Evolutionary conservation across 2,888 invertebrate genomes (phyloP).

Genomic region (Frankliniella intonsa): DNA sequence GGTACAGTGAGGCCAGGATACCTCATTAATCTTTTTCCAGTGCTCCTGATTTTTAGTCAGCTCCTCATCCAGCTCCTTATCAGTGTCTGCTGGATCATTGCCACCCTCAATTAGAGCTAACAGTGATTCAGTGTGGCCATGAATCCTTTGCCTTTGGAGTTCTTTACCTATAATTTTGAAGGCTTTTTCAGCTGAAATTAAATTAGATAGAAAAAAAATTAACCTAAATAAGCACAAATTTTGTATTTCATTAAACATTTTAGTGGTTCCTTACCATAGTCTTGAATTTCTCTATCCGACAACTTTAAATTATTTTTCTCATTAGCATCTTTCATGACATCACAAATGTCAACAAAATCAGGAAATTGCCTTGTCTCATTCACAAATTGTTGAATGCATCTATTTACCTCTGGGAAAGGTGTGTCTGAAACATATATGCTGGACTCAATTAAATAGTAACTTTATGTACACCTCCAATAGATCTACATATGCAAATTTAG

Average conservation of each 20-base stretch:
- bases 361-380: constrained; percentile 33
- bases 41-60: background rate
- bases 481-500: too few species aligned
- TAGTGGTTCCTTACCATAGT: background rate
- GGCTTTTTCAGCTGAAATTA: constrained; percentile 24
- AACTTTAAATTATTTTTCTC: background rate
- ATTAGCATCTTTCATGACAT: constrained; percentile 26
- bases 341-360: constrained; percentile 33
- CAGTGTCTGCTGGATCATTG: background rate
- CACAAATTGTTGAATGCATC: constrained; percentile 32
- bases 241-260: background rate
- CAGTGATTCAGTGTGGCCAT: background rate
- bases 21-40: background rate
- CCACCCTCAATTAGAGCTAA: background rate
- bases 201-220: background rate
- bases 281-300: background rate
- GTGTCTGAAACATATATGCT: constrained; percentile 18
- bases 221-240: background rate
- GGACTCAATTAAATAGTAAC: background rate
- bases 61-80: background rate
- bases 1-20: background rate
- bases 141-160: constrained; percentile 29
- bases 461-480: background rate
- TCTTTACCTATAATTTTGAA: constrained; percentile 30
- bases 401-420: constrained; percentile 30